These are phyloP conservation scores for Petrolisthes cinctipes DNA, from an alignment of 2,888 invertebrate species.

Conservation along the genomic window DNA sequence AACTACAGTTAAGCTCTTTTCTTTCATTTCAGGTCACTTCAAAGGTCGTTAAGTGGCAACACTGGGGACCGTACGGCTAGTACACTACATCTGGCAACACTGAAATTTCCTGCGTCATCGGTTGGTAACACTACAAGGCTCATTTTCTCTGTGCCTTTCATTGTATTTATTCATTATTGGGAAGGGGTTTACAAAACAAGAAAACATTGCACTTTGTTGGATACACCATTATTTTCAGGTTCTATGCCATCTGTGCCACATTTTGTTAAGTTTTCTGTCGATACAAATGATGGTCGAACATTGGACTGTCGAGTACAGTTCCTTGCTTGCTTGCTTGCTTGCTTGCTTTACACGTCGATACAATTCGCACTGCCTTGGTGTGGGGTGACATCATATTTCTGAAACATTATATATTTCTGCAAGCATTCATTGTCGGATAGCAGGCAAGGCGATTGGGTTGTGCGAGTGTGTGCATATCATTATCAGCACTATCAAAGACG, in stretches of 20 bases:
- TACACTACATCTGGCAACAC: conserved; percentile 27
- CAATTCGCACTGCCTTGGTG: too few relatives aligned
- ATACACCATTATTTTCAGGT: not conserved
- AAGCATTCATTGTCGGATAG: too few relatives aligned
- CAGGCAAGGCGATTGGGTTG: too few relatives aligned
- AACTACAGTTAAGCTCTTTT: not conserved
- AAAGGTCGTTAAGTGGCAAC: conserved; percentile 15
- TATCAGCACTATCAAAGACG: not conserved
- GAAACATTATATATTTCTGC: too few relatives aligned
- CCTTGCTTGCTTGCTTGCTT: too few relatives aligned
- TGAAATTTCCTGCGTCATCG: conserved; percentile 16
- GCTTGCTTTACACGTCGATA: too few relatives aligned
- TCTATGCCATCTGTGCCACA: not conserved
- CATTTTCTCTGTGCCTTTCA: conserved; percentile 7
- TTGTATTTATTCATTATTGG: not conserved
- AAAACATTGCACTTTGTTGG: conserved; percentile 4
- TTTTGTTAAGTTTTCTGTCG: too few relatives aligned
- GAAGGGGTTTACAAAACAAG: not conserved
- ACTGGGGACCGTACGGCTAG: not conserved
- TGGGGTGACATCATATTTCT: too few relatives aligned
- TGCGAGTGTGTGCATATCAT: too few relatives aligned
- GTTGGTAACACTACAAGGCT: conserved; percentile 16
- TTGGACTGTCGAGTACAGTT: too few relatives aligned
- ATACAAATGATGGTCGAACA: too few relatives aligned
- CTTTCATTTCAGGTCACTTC: not conserved